phyloP scores from a whole-genome alignment of 2,797 vertebrate species.

The Peromyscus melanophrys region DNA sequence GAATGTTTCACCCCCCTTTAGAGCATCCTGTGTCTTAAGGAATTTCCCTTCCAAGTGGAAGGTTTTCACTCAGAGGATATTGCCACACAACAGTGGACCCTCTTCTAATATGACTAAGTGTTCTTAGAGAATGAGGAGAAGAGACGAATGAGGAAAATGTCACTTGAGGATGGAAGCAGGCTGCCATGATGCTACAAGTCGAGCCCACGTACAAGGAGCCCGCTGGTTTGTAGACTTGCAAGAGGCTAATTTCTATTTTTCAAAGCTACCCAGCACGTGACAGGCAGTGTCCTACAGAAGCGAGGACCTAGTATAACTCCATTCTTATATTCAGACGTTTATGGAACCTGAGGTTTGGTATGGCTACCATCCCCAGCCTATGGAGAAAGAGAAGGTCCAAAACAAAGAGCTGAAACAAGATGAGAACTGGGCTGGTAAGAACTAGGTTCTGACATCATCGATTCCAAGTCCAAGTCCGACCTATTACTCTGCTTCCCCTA shows the following conservation, averaged over 20 bases:
- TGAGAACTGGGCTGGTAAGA: not conserved
- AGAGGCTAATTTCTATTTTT: not conserved
- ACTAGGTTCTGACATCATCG: not conserved
- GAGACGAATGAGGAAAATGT: not conserved
- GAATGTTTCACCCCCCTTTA: not conserved
- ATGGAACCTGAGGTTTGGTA: not conserved
- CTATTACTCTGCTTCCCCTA: not conserved
- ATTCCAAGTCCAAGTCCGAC: not conserved
- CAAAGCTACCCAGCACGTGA: not conserved
- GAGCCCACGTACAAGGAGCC: not conserved
- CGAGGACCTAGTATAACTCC: not conserved
- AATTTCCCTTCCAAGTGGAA: not conserved
- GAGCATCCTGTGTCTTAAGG: not conserved
- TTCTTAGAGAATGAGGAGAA: not conserved
- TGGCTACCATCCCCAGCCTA: not conserved
- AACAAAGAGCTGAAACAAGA: not conserved
- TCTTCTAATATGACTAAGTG: not conserved
- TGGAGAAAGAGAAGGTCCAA: too few relatives aligned
- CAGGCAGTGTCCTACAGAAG: not conserved
- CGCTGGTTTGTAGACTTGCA: not conserved
- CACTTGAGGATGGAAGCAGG: not conserved
- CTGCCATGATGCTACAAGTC: not conserved
- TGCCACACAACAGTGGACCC: too few relatives aligned
- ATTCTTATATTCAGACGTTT: not conserved
- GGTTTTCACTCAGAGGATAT: not conserved